These are phyloP conservation scores for Sturnira hondurensis DNA, from an alignment of 2,113 vertebrate genomes.

Conservation along the genomic window DNA sequence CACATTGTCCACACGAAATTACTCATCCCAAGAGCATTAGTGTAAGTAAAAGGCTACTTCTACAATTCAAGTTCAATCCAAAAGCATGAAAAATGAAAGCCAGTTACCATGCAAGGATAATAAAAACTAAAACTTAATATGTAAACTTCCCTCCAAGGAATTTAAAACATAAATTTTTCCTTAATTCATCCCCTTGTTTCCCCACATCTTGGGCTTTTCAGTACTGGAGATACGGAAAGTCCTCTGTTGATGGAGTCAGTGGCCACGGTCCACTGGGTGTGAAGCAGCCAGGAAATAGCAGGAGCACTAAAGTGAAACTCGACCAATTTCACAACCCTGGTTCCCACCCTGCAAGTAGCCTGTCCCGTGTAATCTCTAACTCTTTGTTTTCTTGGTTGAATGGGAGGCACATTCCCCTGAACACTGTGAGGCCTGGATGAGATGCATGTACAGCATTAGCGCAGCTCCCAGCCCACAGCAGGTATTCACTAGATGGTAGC, in stretches of 20 bases:
- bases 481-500: neutral
- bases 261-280: neutral
- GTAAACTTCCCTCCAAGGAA: constrained; percentile 8
- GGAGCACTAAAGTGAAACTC: neutral
- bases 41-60: neutral
- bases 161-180: neutral
- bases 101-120: neutral
- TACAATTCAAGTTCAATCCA: neutral
- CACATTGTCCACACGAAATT: neutral
- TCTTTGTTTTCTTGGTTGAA: neutral
- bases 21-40: neutral
- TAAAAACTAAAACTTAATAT: neutral
- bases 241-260: neutral
- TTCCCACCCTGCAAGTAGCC: neutral
- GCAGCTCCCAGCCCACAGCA: neutral
- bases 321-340: neutral
- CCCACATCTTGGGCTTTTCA: neutral
- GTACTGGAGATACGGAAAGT: neutral
- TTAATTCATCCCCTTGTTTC: neutral
- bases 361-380: neutral
- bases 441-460: neutral
- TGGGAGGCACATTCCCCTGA: neutral
- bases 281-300: neutral
- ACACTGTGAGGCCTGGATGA: neutral
- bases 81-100: neutral